Percentiles rank a stretch among this genome's conserved stretches.
Conservation (phyloP, 2,888 invertebrate species). For the Megalurothrips usitatus region DNA sequence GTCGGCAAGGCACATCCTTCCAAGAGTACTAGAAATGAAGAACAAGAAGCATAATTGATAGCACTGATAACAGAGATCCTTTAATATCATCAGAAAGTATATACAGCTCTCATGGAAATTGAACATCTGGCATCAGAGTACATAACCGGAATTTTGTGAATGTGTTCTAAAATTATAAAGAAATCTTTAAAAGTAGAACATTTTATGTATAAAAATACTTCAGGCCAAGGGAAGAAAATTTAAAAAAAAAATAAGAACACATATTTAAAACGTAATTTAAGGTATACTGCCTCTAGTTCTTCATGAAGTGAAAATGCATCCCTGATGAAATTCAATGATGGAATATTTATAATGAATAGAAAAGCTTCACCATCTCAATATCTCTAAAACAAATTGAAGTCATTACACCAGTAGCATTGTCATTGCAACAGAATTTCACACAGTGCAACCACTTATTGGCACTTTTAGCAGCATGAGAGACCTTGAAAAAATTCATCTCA, state of each 20-base stretch:
- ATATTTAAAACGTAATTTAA: not conserved
- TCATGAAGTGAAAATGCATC: too few relatives aligned
- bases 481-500: not conserved
- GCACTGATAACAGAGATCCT: not conserved
- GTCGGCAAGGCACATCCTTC: not conserved
- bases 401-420: too few relatives aligned
- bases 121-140: slow-evolving; percentile 1
- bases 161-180: not conserved
- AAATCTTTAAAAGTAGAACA: not conserved
- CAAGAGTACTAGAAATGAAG: not conserved
- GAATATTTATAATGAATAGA: too few relatives aligned
- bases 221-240: not conserved
- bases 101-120: slow-evolving; percentile 3
- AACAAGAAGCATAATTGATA: not conserved
- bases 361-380: too few relatives aligned
- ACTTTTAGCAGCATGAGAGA: not conserved
- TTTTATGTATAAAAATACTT: not conserved
- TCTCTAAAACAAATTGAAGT: too few relatives aligned
- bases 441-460: not conserved
- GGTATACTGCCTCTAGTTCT: not conserved
- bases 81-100: not conserved
- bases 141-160: not conserved
- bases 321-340: too few relatives aligned
- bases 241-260: not conserved
- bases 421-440: not conserved